Conservation (phyloP, 2,797 vertebrate genomes). For the Vireo griseus region DNA sequence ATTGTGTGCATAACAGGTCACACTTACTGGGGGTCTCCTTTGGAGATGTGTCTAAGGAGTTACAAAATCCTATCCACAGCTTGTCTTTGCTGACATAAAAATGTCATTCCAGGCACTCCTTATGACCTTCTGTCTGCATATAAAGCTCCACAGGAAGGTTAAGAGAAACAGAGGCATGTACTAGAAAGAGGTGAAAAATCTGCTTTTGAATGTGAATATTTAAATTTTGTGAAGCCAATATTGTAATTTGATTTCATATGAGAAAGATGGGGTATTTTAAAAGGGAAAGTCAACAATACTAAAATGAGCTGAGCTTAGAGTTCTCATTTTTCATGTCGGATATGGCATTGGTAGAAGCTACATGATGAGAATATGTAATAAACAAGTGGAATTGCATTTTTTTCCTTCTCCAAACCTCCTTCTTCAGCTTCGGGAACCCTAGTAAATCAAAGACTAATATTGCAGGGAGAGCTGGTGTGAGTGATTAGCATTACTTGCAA, state of each 20-base stretch:
- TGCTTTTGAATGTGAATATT: not conserved
- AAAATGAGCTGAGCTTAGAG: not conserved
- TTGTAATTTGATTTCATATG: not conserved
- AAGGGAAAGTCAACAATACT: not conserved
- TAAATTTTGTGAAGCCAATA: not conserved
- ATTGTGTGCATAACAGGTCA: no score
- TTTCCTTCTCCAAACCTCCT: not conserved
- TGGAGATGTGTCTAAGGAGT: not conserved
- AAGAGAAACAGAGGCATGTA: not conserved
- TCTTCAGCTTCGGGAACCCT: not conserved
- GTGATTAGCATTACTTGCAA: slow-evolving; percentile 50
- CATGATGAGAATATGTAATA: not conserved
- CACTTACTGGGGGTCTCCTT: not conserved
- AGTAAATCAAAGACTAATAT: not conserved
- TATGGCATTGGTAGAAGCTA: not conserved
- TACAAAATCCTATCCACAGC: not conserved
- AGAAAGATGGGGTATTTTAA: not conserved
- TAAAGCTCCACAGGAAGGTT: not conserved
- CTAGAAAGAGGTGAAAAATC: not conserved
- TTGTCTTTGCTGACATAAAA: not conserved
- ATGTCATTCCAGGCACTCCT: not conserved
- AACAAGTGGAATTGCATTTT: not conserved
- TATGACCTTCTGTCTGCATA: not conserved
- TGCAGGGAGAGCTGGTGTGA: not conserved
- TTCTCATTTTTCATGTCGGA: not conserved